Percentiles rank a stretch among this genome's conserved stretches.
Evolutionary conservation across 2,113 vertebrate species (phyloP).

Genomic region (Barnardius zonarius): DNA sequence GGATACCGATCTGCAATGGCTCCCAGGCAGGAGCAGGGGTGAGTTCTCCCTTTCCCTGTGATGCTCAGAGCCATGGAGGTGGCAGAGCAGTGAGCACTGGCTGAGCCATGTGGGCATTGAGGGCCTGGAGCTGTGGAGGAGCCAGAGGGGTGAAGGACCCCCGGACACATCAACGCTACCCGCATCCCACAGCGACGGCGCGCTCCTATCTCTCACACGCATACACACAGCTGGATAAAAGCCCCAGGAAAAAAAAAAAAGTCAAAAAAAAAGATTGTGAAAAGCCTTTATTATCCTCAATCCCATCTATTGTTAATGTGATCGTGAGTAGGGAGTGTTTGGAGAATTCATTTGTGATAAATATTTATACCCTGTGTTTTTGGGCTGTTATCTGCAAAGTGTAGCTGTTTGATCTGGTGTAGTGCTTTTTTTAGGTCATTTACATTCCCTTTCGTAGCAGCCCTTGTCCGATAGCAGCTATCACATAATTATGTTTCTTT

Average conservation of each 20-base stretch:
- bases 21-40: background rate
- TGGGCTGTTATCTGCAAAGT: constrained; percentile 55
- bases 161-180: background rate
- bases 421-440: constrained; percentile 54
- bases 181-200: background rate
- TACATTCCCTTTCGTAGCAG: constrained; percentile 42
- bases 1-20: rapidly evolving
- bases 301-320: constrained; percentile 46
- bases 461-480: constrained; percentile 58
- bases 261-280: background rate
- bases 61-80: background rate
- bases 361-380: constrained; percentile 67
- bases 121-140: background rate
- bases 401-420: constrained; percentile 56
- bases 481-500: constrained; percentile 68
- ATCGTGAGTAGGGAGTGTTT: constrained; percentile 1
- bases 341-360: constrained; percentile 53
- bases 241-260: background rate
- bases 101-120: background rate
- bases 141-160: background rate
- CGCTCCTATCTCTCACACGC: background rate
- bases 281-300: constrained; percentile 41
- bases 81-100: rapidly evolving
- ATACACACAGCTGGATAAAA: background rate
- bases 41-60: background rate